Evolutionary conservation across 2,797 vertebrate species (phyloP), one percentile per base, ranked within the genome.

Genomic region (Mormyrops boulengeri): DNA sequence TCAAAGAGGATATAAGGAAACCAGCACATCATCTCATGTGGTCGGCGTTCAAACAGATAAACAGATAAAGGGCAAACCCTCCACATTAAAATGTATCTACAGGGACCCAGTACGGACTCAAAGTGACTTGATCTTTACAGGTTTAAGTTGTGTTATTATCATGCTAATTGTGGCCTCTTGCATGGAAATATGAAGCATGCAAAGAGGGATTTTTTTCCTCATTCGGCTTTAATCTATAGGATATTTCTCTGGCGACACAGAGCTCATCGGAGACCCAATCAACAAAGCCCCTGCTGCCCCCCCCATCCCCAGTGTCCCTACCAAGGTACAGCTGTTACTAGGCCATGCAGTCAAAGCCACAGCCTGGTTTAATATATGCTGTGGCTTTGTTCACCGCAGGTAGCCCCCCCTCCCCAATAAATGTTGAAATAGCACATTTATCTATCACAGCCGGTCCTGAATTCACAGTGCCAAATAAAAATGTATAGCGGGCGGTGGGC

Each of bases 81-180:
- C 44, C 49, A 60, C 53, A 47, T 44, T 88, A 62, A 93, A 94
- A 95, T 92, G 94, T 95, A 95, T 95, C 94, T 95, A 88, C 91
- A 92, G 93, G 92, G 92, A 87, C 89, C 90, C 92, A 94, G 91
- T 94, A 94, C 94, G 91, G 91, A 92, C 91, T 93, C 91, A 89
- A 92, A 91, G 94, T 94, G 93, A 93, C 93, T 94, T 93, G 92
- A 93, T 95, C 91, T 93, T 93, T 90, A 90, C 92, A 93, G 92
- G 92, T 93, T 93, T 92, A 92, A 91, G 93, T 90, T 84, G 88
- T 89, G 89, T 94, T 92, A 94, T 95, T 95, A 94, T 91, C 91
- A 95, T 94, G 92, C 91, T 94, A 94, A 95, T 95, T 93, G 92
- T 90, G 90, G 88, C 92, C 93, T 91, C 93, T 92, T 95, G 94